A percentile compares a stretch with the other conserved stretches of the same genome.
These are phyloP conservation scores for Parambassis ranga DNA, from an alignment of 2,797 vertebrate genomes.

Conservation along the genomic window DNA sequence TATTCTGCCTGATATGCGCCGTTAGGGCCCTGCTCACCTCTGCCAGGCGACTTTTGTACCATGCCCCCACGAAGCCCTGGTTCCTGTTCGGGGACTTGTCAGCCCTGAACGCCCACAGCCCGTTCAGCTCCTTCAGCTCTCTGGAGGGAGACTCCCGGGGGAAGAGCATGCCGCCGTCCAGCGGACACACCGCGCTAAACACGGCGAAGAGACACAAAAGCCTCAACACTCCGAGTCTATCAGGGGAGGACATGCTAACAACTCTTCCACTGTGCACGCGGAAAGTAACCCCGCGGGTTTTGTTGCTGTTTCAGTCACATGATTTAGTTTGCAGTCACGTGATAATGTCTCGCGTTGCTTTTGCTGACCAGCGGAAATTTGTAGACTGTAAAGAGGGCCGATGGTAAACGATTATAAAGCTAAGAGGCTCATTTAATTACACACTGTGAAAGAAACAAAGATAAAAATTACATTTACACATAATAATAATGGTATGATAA, in stretches of 20 bases:
- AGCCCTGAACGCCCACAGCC: conserved; percentile 91
- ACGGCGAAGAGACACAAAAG: conserved; percentile 21
- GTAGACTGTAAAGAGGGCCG: too few species aligned
- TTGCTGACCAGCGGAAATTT: accelerated
- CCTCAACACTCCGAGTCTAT: not conserved
- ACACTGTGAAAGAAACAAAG: too few species aligned
- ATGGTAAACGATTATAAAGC: too few species aligned
- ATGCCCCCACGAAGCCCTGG: conserved; percentile 82
- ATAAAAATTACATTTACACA: too few species aligned
- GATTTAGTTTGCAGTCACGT: not conserved
- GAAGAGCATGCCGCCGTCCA: conserved; percentile 81
- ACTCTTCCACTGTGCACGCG: accelerated
- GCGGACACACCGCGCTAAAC: conserved; percentile 22
- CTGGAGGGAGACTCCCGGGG: conserved; percentile 85
- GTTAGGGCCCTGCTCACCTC: conserved; percentile 83
- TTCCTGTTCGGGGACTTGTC: conserved; percentile 82
- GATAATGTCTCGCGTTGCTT: not conserved
- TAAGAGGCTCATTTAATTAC: too few species aligned
- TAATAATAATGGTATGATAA: too few species aligned
- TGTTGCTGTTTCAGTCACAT: not conserved
- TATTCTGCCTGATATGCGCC: not conserved
- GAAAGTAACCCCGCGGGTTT: not conserved
- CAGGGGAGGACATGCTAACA: accelerated
- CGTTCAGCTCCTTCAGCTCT: conserved; percentile 85
- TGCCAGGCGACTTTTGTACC: conserved; percentile 84